Conservation (phyloP, 2,797 vertebrate species). For the Chromobotia macracanthus region DNA sequence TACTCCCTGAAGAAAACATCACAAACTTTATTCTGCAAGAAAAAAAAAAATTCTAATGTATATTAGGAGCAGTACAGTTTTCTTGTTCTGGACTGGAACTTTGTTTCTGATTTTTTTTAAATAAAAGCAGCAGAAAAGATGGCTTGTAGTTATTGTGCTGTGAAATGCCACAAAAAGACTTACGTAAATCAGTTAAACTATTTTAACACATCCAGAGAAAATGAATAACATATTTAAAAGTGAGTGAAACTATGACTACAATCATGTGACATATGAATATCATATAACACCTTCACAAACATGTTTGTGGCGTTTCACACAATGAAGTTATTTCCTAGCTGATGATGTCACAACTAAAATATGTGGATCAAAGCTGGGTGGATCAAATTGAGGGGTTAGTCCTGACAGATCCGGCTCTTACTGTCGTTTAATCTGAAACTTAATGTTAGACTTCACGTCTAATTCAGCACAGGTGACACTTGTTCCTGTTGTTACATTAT, state of each 20-base stretch:
- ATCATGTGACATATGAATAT: not conserved
- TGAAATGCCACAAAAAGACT: slow-evolving; percentile 1
- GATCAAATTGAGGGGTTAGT: slow-evolving; percentile 28
- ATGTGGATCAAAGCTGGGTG: not conserved
- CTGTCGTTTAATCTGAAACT: not conserved
- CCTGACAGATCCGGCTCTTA: slow-evolving; percentile 1
- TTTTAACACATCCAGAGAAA: not conserved
- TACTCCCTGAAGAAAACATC: slow-evolving; percentile 20
- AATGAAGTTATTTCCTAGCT: not conserved
- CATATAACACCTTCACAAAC: not conserved
- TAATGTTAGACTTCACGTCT: not conserved
- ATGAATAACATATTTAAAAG: not conserved
- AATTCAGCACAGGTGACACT: not conserved
- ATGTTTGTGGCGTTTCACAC: not conserved
- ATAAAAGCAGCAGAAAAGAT: not conserved
- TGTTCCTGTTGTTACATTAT: not conserved
- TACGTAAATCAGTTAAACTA: not conserved
- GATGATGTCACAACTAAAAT: slow-evolving; percentile 8
- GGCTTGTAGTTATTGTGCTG: no score
- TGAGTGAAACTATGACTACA: no score
- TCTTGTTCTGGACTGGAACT: not conserved
- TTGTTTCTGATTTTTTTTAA: not conserved
- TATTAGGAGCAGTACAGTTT: no score
- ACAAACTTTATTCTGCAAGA: not conserved
- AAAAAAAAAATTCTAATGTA: not conserved